Conservation (phyloP, 2,113 vertebrate species). For the Felis chaus region DNA sequence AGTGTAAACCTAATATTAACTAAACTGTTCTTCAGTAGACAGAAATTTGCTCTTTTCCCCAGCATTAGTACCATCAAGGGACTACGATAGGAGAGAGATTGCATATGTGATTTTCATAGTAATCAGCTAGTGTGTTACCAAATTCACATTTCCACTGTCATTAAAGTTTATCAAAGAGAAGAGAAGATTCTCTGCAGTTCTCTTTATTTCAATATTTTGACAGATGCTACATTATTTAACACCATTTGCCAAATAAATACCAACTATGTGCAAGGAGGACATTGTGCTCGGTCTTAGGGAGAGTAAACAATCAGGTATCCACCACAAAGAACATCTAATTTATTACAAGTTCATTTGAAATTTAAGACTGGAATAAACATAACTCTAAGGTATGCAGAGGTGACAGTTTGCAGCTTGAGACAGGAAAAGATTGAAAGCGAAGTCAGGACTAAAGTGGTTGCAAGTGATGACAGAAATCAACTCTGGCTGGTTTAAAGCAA, state of each 20-base stretch:
- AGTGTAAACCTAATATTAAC: neutral
- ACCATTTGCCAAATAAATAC: constrained; percentile 29
- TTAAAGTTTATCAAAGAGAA: neutral
- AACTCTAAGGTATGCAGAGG: neutral
- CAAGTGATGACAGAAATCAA: neutral
- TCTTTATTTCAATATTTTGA: constrained; percentile 46
- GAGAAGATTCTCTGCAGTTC: neutral
- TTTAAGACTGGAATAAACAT: neutral
- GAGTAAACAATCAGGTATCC: neutral
- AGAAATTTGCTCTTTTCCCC: neutral
- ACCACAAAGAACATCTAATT: neutral
- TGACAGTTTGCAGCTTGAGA: neutral
- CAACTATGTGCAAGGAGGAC: neutral
- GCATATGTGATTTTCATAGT: neutral
- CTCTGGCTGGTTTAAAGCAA: neutral
- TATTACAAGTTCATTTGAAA: neutral
- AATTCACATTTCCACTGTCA: neutral
- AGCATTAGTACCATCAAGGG: neutral
- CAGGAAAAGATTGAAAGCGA: neutral
- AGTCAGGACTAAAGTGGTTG: neutral
- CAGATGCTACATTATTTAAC: constrained; percentile 34
- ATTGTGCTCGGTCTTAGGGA: neutral
- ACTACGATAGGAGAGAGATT: neutral
- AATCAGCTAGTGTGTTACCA: neutral
- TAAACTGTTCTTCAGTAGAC: neutral